Base-by-base conservation (phyloP, 2,113 vertebrate genomes). In the Myanophis thanlyinensis region DNA sequence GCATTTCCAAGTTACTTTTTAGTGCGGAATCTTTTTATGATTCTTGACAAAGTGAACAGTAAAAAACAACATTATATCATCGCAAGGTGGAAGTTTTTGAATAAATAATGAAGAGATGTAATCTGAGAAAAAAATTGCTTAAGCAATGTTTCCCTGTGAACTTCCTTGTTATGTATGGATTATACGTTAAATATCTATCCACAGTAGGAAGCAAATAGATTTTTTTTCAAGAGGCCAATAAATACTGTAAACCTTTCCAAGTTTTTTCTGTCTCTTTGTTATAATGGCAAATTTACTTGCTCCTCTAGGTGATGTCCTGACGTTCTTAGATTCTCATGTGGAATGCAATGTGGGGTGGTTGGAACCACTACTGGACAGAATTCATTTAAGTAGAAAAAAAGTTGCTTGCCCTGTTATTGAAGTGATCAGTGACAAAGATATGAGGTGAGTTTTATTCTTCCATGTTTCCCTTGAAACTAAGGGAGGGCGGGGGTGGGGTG, bases 311-410 rank as follows among this genome's bases (percentile, higher is more conserved):
- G 95, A 98, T 0, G 98, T 99, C 5, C 97, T 99, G 94, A 99
- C 99, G 0, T 99, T 99, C 97, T 97, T 99, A 51, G 99, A 99
- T 97, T 99, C 99, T 0, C 99, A 99, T 0, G 94, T 99, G 89
- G 99, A 99, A 95, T 99, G 99, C 94, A 99, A 99, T 0, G 97
- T 99, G 92, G 99, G 99, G 8, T 99, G 99, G 99, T 96, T 99
- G 97, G 99, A 99, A 96, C 99, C 99, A 0, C 98, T 99, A 92
- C 94, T 99, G 94, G 98, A 99, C 95, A 98, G 98, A 95, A 94
- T 99, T 89, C 98, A 97, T 52, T 93, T 98, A 96, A 98, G 98
- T 96, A 98, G 96, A 13, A 96, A 96, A 95, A 99, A 98, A 96
- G 99, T 99, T 0, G 98, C 98, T 73, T 99, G 99, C 89, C 99